Base-by-base conservation (phyloP, 2,797 vertebrate species). In the Semotilus atromaculatus region DNA sequence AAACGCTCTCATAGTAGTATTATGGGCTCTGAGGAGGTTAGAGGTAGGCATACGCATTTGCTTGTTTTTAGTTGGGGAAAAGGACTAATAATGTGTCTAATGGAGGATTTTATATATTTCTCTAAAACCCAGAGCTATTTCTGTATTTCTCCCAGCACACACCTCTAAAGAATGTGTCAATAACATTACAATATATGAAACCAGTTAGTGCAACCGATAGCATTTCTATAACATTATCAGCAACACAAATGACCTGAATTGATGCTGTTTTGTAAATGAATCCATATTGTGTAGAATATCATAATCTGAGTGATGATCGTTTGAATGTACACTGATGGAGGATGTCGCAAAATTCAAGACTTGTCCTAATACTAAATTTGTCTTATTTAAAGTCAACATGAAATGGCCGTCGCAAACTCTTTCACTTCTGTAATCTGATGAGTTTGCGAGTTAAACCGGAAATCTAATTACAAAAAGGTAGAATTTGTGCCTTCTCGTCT, bases 51-150 rank as follows among this genome's bases (percentile, higher is more conserved):
- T 48, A 51, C 3, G 38, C 29, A 45, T 84, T 80, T 80, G 68
- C 51, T 72, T 64, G 58, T 85, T 66, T 81, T 73, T 62, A 81
- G 72, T 80, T 14, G 7, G 58, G 29, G 14, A 21, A 45, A 78
- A 84, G 48, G 16, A 83, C 79, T 66, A 55, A 36, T 74, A 67
- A 67, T 11, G 73, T 29, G 71, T 34, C 34, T 76, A 81, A 82
- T 26, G 55, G 80, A 82, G 81, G 62, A 68, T 80, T 80, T 71
- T 82, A 86, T 77, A 80, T 45, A 75, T 80, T 79, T 64, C 66
- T 68, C 79, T 82, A 60, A 70, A 62, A 48, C 40, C 45, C 23
- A 34, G 62, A 83, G 82, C 38, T 83, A 83, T 55, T 77, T 77
- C 62, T 83, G 60, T 83, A 76, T 76, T 53, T 67, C 45, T 53